Percentiles rank a stretch among this genome's conserved stretches.
phyloP scores from a whole-genome alignment of 1,140 invertebrate species.

The Drosophila willistoni region DNA sequence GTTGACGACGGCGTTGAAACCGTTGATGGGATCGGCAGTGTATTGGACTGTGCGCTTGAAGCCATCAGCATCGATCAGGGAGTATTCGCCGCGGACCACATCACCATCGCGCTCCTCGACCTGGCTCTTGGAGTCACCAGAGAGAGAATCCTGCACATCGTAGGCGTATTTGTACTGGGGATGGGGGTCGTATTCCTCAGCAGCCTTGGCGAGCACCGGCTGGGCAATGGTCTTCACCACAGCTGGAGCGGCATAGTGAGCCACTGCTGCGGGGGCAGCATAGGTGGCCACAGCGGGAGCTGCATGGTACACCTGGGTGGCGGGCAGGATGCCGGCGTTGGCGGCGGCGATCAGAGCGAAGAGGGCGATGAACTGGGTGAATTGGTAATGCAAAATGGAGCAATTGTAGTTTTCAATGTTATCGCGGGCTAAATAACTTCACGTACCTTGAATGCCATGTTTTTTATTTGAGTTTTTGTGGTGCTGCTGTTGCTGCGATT shows the following conservation, averaged over 20 bases:
- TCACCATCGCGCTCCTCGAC: conserved; percentile 86
- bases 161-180: conserved; percentile 86
- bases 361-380: conserved; percentile 59
- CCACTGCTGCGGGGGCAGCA: conserved; percentile 43
- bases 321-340: conserved; percentile 70
- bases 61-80: conserved; percentile 86
- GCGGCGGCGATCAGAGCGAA: conserved; percentile 73
- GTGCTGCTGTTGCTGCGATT: conserved; percentile 45
- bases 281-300: conserved; percentile 67
- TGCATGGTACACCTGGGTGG: conserved; percentile 66
- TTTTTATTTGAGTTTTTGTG: conserved; percentile 24
- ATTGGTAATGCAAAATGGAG: conserved; percentile 9
- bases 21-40: conserved; percentile 80
- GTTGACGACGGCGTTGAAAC: conserved; percentile 82
- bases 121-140: conserved; percentile 87
- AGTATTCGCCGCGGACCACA: conserved; percentile 86
- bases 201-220: conserved; percentile 64
- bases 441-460: conserved; percentile 76
- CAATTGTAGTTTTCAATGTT: conserved; percentile 20
- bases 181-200: conserved; percentile 73
- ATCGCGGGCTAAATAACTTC: background rate
- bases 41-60: conserved; percentile 83
- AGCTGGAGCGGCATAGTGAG: conserved; percentile 26
- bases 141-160: conserved; percentile 88
- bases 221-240: conserved; percentile 56